Conservation (phyloP, 2,797 vertebrate genomes). For the Microctenopoma steveboyesi region DNA sequence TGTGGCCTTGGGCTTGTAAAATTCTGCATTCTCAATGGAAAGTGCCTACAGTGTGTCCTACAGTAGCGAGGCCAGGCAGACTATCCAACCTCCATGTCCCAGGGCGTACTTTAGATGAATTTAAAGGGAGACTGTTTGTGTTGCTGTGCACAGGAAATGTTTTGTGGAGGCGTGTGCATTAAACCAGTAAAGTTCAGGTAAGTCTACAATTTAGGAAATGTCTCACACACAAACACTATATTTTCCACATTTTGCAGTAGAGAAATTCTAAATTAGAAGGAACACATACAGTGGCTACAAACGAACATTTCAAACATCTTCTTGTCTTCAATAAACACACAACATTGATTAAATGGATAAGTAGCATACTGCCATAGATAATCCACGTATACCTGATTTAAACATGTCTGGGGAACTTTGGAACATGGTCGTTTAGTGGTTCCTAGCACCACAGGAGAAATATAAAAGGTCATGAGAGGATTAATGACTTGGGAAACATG, state of each 20-base stretch:
- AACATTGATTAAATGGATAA: too few species aligned
- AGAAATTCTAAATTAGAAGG: background rate
- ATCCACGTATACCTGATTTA: too few species aligned
- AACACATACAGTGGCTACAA: background rate
- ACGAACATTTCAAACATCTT: background rate
- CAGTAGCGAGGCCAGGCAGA: conserved; percentile 41
- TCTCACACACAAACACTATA: background rate
- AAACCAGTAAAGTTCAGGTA: conserved; percentile 11
- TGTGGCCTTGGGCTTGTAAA: conserved; percentile 55
- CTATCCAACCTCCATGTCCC: conserved; percentile 23
- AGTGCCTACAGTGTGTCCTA: conserved; percentile 37
- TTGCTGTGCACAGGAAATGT: conserved; percentile 12
- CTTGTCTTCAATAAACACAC: background rate
- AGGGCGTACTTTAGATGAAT: conserved; percentile 42
- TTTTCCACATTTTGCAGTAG: background rate
- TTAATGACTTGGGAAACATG: too few species aligned
- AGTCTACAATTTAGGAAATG: background rate
- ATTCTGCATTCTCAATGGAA: conserved; percentile 43
- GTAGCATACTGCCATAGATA: too few species aligned
- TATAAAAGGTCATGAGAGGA: too few species aligned
- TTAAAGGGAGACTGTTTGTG: conserved; percentile 42
- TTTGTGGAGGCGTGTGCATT: conserved; percentile 14
- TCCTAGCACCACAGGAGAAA: too few species aligned
- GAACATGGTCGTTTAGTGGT: too few species aligned
- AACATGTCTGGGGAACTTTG: too few species aligned